These are phyloP conservation scores for Phyllostomus discolor DNA, from an alignment of 2,113 vertebrate species.

Conservation along the genomic window DNA sequence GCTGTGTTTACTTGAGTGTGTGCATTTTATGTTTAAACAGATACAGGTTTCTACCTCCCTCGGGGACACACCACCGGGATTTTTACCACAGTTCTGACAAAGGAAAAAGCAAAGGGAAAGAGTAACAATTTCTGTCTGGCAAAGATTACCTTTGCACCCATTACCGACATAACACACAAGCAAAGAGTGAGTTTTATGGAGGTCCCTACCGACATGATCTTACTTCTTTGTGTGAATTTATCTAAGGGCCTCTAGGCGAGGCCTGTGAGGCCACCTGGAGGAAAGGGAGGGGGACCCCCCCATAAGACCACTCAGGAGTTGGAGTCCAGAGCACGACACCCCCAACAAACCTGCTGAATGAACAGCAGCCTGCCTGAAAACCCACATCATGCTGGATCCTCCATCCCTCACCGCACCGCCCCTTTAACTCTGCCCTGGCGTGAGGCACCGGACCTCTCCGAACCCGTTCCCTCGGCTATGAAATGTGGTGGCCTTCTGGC, in stretches of 20 bases:
- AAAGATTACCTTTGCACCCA: not conserved
- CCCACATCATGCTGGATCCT: not conserved
- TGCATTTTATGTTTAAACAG: not conserved
- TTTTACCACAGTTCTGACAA: not conserved
- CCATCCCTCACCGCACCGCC: accelerated
- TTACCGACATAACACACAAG: not conserved
- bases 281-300: not conserved
- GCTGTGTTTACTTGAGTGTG: not conserved
- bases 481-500: not conserved
- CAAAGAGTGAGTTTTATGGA: not conserved
- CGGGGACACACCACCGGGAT: not conserved
- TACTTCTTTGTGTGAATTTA: not conserved
- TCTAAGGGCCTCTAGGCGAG: not conserved
- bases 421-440: not conserved
- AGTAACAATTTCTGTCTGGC: not conserved
- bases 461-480: not conserved
- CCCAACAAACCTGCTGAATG: not conserved
- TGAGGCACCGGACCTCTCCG: not conserved
- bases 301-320: not conserved
- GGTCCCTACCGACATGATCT: not conserved
- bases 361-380: not conserved
- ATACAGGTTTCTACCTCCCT: not conserved
- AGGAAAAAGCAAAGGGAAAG: not conserved
- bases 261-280: not conserved
- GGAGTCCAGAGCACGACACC: not conserved